Conservation (phyloP, 2,888 invertebrate species). For the Drosophila imparisetae region DNA sequence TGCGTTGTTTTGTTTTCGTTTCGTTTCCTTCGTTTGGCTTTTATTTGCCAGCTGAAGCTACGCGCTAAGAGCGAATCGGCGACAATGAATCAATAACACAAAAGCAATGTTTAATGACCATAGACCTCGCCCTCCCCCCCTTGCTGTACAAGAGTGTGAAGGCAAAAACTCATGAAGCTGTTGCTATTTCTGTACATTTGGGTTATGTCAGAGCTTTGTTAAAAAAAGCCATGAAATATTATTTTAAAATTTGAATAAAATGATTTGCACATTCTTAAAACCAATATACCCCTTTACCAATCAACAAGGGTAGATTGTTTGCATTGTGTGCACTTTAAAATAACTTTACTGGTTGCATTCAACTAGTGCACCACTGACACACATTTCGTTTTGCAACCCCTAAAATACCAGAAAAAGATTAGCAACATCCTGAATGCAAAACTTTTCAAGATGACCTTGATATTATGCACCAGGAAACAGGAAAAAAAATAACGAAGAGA, state of each 20-base stretch:
- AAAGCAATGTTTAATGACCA: conserved; percentile 35
- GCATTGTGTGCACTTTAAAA: not conserved
- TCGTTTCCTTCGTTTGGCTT: conserved; percentile 18
- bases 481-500: conserved; percentile 1
- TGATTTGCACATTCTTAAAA: conserved; percentile 10
- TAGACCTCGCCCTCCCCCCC: not conserved
- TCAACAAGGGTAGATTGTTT: not conserved
- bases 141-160: not conserved
- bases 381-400: conserved; percentile 28
- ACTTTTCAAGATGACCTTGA: conserved; percentile 39
- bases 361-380: conserved; percentile 47
- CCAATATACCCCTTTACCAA: not conserved
- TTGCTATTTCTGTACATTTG: conserved; percentile 12
- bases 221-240: conserved; percentile 1
- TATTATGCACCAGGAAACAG: conserved; percentile 14
- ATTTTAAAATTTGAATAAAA: not conserved
- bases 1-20: conserved; percentile 32
- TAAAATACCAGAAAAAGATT: not conserved
- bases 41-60: conserved; percentile 7
- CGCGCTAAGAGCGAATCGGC: conserved; percentile 26
- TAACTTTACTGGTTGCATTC: conserved; percentile 1
- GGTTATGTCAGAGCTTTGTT: not conserved
- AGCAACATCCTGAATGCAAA: conserved; percentile 5
- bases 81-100: conserved; percentile 43
- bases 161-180: conserved; percentile 18